Base-by-base conservation (phyloP, 2,888 invertebrate species). In the Drosophila nigritarsus region DNA sequence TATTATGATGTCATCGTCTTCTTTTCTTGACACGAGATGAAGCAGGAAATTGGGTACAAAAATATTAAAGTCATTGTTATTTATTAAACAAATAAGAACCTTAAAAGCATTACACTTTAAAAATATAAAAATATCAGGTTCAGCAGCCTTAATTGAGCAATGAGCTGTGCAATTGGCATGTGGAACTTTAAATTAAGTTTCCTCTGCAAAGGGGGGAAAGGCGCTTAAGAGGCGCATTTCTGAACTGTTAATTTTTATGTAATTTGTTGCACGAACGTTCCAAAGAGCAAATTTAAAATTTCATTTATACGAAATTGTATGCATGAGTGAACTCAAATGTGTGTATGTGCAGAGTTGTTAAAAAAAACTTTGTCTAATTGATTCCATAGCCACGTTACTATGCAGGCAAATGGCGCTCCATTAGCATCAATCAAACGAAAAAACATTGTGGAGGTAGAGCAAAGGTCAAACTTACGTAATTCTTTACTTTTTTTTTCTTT, bases 281-380 rank as follows among this genome's bases (percentile, higher is more conserved):
- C 54, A 81, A 81, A 83, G 75, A 65, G 62, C n/a, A 73, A 72
- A 58, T 78, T 67, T 60, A 65, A 83, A 83, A 77, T 20, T 15
- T 32, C n/a, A 30, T 20, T 45, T 9, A 18, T 34, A 29, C 13
- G 11, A 6, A 54, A 38, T 34, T 61, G n/a, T 51, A 50, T 65
- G 36, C 15, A 50, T 58, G 29, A 20, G 30, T 69, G 18, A 24
- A 24, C 15, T 24, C 3, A 38, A 38, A 38, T 38, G 3, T 40
- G 4, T 49, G 11, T 40, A 49, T 55, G 20, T 48, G 13, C 49
- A 42, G 68, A 68, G 62, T 65, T 81, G 75, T 29, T 32, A 76
- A 55, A 63, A n/a, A 75, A 87, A 86, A 87, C 67, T 78, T 82
- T 79, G 67, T 87, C 85, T 87, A 87, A 87, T 88, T 87, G 89